Evolutionary conservation across 2,888 invertebrate genomes (phyloP), one percentile per base, ranked within the genome.

Genomic region (Limenitis camilla): DNA sequence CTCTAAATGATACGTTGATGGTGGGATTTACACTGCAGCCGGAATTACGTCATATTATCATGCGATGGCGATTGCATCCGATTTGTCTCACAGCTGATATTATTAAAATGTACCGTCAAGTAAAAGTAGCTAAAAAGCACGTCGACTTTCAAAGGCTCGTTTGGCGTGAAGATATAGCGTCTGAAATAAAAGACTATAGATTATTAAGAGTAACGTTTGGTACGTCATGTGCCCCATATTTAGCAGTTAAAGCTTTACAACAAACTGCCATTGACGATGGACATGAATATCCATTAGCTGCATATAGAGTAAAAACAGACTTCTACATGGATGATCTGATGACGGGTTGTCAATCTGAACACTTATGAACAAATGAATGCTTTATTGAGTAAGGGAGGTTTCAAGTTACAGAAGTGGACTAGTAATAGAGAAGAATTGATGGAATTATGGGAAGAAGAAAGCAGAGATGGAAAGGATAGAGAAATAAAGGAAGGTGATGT

Each of bases 381-480:
- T 4, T 38, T 71, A n/a, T 33, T 69, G 10, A 56, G 36, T 28
- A 55, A 49, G 10, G 61, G 50, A 7, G 59, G 59, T 6, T 61
- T 63, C 29, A 10, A 44, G 35, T 9, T 61, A 29, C 60, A 60
- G 38, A 64, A 62, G 50, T 64, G 60, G 61, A 31, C 35, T 1
- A 60, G 49, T 19, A 63, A 59, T 35, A 55, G 41, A 33, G 11
- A 48, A n/a, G 46, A 52, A 11, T n/a, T 61, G 10, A 1, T 56
- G 27, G n/a, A 60, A 11, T 40, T 8, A 10, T 10, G 9, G 30
- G 31, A 33, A 27, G 28, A 44, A 5, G 40, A 53, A 32, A 36
- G 31, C 6, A 29, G 39, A 31, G 10, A 42, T 32, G 7, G 29
- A 54, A 30, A 43, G 36, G 27, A 32, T 59, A 19, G 48, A 59